Evolutionary conservation across 2,797 vertebrate genomes (phyloP).

Genomic region (Onychomys torridus): DNA sequence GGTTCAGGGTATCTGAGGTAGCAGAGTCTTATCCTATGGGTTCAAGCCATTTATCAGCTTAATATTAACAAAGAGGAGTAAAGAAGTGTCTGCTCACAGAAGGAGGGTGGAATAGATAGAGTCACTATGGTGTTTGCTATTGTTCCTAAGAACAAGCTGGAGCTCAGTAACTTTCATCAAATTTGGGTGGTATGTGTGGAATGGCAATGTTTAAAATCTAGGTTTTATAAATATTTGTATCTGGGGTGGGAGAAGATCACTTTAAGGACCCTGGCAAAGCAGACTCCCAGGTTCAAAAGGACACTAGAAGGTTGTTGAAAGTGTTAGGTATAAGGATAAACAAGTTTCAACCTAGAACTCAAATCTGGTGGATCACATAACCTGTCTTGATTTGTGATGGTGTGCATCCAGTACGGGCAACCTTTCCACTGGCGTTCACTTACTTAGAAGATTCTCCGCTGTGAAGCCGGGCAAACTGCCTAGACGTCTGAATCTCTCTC

Average conservation of each 20-base stretch:
- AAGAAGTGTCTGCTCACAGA: background rate
- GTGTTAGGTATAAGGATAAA: background rate
- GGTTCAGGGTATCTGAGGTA: background rate
- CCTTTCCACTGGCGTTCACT: background rate
- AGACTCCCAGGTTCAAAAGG: background rate
- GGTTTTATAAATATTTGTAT: background rate
- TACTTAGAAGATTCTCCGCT: background rate
- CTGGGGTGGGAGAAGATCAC: background rate
- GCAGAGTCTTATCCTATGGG: background rate
- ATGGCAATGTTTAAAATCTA: background rate
- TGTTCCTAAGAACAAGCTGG: background rate
- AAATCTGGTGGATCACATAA: background rate
- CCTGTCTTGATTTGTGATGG: background rate
- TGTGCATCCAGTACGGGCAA: background rate
- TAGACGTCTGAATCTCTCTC: background rate
- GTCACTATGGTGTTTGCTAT: background rate
- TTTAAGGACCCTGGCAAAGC: background rate
- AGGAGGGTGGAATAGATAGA: background rate
- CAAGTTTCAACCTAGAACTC: background rate
- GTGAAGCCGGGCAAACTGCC: background rate
- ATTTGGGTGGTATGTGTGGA: background rate
- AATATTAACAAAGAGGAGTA: background rate
- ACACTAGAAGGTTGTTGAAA: background rate
- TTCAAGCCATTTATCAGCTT: background rate
- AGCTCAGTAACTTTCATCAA: background rate